Evolutionary conservation across 2,888 invertebrate genomes (phyloP).

Genomic region (Dynastes tityus): DNA sequence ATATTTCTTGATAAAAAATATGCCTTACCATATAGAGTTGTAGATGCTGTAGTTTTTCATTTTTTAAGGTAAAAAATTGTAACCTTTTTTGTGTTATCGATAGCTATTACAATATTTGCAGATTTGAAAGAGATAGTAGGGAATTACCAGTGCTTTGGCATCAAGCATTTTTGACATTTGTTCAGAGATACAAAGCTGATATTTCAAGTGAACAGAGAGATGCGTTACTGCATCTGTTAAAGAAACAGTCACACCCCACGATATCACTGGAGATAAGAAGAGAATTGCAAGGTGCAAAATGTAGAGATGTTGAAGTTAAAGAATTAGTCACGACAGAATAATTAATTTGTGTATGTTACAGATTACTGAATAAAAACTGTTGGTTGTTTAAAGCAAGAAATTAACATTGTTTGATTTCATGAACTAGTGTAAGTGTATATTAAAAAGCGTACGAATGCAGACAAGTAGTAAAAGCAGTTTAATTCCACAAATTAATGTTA

Average conservation of each 20-base stretch:
- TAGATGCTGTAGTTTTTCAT: constrained; percentile 96
- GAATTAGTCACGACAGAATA: constrained; percentile 35
- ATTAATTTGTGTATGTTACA: too few relatives aligned
- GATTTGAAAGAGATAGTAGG: constrained; percentile 88
- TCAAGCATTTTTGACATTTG: constrained; percentile 93
- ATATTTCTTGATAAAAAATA: constrained; percentile 98
- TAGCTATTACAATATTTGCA: constrained; percentile 65
- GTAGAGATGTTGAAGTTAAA: constrained; percentile 62
- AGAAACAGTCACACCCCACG: constrained; percentile 80
- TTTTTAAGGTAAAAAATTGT: constrained; percentile 82
- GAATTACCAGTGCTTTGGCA: constrained; percentile 98
- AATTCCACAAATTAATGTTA: too few relatives aligned
- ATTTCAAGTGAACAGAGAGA: constrained; percentile 95
- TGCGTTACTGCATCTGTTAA: constrained; percentile 84
- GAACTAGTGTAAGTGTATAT: too few relatives aligned
- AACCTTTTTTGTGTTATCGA: neutral
- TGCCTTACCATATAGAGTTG: constrained; percentile 94
- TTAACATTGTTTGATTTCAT: too few relatives aligned
- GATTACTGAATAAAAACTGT: too few relatives aligned
- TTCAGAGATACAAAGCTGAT: constrained; percentile 95
- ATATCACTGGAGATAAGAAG: constrained; percentile 90
- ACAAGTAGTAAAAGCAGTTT: too few relatives aligned
- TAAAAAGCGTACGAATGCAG: too few relatives aligned
- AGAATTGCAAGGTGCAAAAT: constrained; percentile 79
- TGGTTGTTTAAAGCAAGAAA: too few relatives aligned